Evolutionary conservation across 1,140 invertebrate genomes (phyloP).

Genomic region (Diabrotica undecimpunctata): DNA sequence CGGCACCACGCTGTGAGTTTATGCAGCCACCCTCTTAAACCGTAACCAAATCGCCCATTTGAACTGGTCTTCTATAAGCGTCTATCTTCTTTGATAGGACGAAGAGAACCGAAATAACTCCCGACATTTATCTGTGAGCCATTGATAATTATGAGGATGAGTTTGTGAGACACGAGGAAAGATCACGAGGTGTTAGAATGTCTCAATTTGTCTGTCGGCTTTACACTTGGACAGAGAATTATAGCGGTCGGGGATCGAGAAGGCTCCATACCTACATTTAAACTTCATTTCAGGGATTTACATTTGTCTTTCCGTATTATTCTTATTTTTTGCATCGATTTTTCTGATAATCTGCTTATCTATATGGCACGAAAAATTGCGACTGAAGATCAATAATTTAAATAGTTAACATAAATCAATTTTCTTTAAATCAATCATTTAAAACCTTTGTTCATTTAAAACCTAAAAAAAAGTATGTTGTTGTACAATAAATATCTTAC

Average conservation of each 20-base stretch:
- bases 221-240: constrained; percentile 4
- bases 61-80: too few relatives aligned
- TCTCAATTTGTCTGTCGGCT: constrained; percentile 16
- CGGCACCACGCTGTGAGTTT: too few relatives aligned
- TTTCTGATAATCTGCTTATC: too few relatives aligned
- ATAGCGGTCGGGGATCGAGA: neutral
- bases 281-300: neutral
- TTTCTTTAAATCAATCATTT: too few relatives aligned
- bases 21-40: too few relatives aligned
- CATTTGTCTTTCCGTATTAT: neutral
- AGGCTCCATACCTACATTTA: neutral
- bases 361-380: too few relatives aligned
- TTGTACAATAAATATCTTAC: too few relatives aligned
- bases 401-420: too few relatives aligned
- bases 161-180: constrained; percentile 12
- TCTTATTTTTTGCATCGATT: neutral
- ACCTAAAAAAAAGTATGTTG: too few relatives aligned
- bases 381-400: too few relatives aligned
- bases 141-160: constrained; percentile 20
- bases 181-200: constrained; percentile 19
- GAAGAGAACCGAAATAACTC: neutral
- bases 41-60: too few relatives aligned
- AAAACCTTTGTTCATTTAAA: too few relatives aligned
- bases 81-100: neutral
- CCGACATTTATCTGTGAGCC: constrained; percentile 5